Conservation (phyloP, 2,797 vertebrate species). For the Sphaeramia orbicularis region DNA sequence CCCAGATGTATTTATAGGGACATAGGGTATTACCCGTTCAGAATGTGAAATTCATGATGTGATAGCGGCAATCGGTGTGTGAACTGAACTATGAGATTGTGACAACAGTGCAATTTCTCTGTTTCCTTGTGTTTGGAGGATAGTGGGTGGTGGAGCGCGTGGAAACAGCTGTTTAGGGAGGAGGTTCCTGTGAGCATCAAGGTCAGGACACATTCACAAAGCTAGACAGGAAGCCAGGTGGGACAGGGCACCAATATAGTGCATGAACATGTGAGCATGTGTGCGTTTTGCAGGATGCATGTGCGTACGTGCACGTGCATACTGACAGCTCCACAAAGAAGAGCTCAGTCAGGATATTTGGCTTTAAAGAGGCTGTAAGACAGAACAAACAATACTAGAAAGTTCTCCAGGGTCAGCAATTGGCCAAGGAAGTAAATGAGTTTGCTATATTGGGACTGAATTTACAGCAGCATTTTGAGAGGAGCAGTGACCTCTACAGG, state of each 20-base stretch:
- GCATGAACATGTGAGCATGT: slow-evolving; percentile 11
- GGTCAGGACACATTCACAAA: slow-evolving; percentile 72
- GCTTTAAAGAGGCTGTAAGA: slow-evolving; percentile 28
- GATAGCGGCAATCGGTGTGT: slow-evolving; percentile 39
- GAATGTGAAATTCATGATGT: slow-evolving; percentile 61
- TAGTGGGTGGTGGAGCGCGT: slow-evolving; percentile 58
- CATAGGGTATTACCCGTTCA: slow-evolving; percentile 33
- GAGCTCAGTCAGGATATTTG: slow-evolving; percentile 35
- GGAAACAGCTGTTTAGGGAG: slow-evolving; percentile 83
- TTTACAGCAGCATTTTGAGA: slow-evolving; percentile 25
- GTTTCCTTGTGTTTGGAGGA: slow-evolving; percentile 56
- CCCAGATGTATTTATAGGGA: slow-evolving; percentile 50
- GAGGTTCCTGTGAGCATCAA: slow-evolving; percentile 77
- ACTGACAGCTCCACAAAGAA: slow-evolving; percentile 22
- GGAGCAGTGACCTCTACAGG: slow-evolving; percentile 39
- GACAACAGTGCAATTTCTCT: slow-evolving; percentile 26
- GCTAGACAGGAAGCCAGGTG: slow-evolving; percentile 74
- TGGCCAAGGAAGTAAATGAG: slow-evolving; percentile 62
- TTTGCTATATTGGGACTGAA: slow-evolving; percentile 62
- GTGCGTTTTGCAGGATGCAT: slow-evolving; percentile 24
- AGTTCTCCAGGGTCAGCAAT: slow-evolving; percentile 51
- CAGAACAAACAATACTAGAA: slow-evolving; percentile 52
- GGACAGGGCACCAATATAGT: slow-evolving; percentile 39
- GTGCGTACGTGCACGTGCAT: neutral
- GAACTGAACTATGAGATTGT: slow-evolving; percentile 35